Base-by-base conservation (phyloP, 2,797 vertebrate genomes). In the Varecia variegata region DNA sequence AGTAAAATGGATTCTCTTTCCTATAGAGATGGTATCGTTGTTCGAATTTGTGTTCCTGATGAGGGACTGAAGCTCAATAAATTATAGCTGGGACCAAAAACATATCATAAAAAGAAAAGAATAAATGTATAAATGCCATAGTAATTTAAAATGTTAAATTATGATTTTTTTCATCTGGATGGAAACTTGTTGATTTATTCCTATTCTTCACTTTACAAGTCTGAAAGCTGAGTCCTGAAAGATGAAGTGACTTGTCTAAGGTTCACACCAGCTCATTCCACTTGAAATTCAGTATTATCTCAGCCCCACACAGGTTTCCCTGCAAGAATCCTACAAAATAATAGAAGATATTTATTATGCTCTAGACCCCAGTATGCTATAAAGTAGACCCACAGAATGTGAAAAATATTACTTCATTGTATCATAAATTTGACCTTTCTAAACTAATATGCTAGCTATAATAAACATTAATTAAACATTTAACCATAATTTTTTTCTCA, bases 381-480 rank as follows among this genome's bases (percentile, higher is more conserved):
- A 94, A 94, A 97, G 68, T 81, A 96, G 82, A 88, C 15, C 7
- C 62, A 89, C 40, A 93, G 87, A 96, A 94, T 85, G 43, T 87
- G 35, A 95, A 97, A 98, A 97, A 93, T 96, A 93, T 93, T 91
- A 81, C 93, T 96, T 96, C 80, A 77, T 60, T 92, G 83, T 92
- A 79, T 95, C 94, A 96, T 97, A 97, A 97, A 97, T 97, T 93
- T 95, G 91, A 93, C 93, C 94, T 97, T 97, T 95, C 87, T 58
- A 85, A 97, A 92, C 91, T 90, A 97, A 92, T 95, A 95, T 83
- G 27, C 74, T 71, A 86, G 70, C 79, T 95, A 91, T 92, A 88
- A 93, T 95, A 96, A 98, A 97, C 93, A 97, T 97, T 96, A 97
- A 94, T 98, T 97, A 97, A 97, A 97, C 81, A 94, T 96, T 97